Evolutionary conservation across 2,888 invertebrate species (phyloP).

Genomic region (Drepanosiphum platanoidis): DNA sequence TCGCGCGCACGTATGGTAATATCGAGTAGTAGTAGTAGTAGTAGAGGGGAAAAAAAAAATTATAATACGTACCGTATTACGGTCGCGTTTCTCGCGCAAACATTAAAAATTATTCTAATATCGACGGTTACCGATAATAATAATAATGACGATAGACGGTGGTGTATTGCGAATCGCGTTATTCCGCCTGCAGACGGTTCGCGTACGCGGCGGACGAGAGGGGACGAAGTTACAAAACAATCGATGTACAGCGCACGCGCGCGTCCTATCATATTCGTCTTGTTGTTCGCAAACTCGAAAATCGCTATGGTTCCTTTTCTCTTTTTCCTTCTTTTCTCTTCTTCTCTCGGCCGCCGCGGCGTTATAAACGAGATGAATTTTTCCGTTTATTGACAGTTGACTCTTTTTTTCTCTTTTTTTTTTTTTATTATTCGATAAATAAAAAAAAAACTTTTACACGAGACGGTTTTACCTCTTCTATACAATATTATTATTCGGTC

Average conservation of each 20-base stretch:
- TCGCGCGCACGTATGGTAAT: not conserved
- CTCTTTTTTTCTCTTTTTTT: no score
- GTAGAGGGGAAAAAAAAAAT: no score
- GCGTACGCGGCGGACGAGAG: not conserved
- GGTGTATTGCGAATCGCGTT: not conserved
- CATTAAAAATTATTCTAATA: not conserved
- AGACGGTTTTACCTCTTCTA: conserved; percentile 1
- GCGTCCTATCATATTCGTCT: not conserved
- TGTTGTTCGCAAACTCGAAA: not conserved
- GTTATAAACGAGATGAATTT: conserved; percentile 7
- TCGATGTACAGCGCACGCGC: not conserved
- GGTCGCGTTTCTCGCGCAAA: not conserved
- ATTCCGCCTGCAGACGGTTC: not conserved
- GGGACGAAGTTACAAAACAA: not conserved
- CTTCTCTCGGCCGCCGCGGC: not conserved
- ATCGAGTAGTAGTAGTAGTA: no score
- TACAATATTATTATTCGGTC: conserved; percentile 32
- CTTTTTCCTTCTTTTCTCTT: not conserved
- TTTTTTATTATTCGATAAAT: not conserved
- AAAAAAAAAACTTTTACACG: not conserved
- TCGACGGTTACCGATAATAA: not conserved
- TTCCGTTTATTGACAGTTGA: not conserved
- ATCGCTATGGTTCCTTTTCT: not conserved
- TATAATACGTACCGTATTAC: no score
- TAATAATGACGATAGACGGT: not conserved